Evolutionary conservation across 2,797 vertebrate species (phyloP).

Genomic region (Mormyrus hasselquistii): DNA sequence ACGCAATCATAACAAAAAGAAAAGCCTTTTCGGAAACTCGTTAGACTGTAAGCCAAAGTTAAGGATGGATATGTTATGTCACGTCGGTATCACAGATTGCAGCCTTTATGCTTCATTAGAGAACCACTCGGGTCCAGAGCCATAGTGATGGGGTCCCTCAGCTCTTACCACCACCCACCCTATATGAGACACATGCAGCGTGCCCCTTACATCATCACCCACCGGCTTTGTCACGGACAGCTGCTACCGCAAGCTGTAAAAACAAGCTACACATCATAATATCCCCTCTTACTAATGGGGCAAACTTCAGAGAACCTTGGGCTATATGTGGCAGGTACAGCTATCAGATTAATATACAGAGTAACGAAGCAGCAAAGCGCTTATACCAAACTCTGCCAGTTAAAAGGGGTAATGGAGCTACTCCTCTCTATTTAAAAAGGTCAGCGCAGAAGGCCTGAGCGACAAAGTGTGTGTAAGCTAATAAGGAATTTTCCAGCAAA

Average conservation of each 20-base stretch:
- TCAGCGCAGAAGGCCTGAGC: background rate
- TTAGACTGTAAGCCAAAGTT: background rate
- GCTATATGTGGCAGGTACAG: constrained; percentile 46
- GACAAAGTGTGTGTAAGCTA: background rate
- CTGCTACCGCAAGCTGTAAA: constrained; percentile 41
- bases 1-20: background rate
- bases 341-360: constrained; percentile 26
- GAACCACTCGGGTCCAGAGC: background rate
- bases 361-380: background rate
- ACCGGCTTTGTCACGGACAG: constrained; percentile 41
- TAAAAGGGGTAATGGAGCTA: background rate
- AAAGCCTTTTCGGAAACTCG: background rate
- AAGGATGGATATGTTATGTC: background rate
- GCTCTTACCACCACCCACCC: background rate
- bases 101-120: background rate
- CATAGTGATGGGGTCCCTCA: background rate
- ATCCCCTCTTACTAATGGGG: constrained; percentile 49
- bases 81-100: background rate
- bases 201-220: constrained; percentile 36
- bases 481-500: background rate
- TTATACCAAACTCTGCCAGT: background rate
- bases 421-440: background rate
- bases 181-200: background rate
- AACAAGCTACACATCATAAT: constrained; percentile 52
- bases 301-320: constrained; percentile 41